phyloP scores from a whole-genome alignment of 1,140 invertebrate genomes.

The Teleopsis dalmanni region DNA sequence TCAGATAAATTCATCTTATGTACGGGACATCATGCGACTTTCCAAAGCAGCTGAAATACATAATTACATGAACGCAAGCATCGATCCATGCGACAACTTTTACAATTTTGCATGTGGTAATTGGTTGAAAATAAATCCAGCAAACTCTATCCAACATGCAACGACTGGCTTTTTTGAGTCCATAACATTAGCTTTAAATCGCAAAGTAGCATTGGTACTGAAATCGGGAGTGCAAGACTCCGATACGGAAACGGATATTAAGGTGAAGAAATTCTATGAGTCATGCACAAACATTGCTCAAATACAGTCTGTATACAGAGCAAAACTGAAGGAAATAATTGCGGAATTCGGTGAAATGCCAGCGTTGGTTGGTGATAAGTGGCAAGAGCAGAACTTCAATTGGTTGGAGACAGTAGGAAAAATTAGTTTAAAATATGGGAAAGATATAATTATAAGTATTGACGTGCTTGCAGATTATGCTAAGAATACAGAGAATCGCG shows the following conservation, averaged over 20 bases:
- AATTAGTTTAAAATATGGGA: slow-evolving; percentile 19
- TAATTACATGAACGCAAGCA: slow-evolving; percentile 45
- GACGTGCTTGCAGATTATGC: slow-evolving; percentile 23
- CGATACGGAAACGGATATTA: slow-evolving; percentile 20
- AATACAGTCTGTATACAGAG: slow-evolving; percentile 9
- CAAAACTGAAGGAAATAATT: slow-evolving; percentile 16
- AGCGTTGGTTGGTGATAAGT: slow-evolving; percentile 15
- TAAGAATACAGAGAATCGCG: slow-evolving; percentile 20
- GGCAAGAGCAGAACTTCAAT: slow-evolving; percentile 20
- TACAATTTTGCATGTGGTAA: slow-evolving; percentile 59
- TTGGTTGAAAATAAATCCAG: slow-evolving; percentile 47
- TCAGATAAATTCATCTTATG: no score
- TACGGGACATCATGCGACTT: slow-evolving; percentile 9
- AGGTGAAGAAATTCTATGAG: slow-evolving; percentile 25
- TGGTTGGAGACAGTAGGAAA: slow-evolving; percentile 16
- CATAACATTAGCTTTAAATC: slow-evolving; percentile 19
- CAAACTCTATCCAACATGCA: slow-evolving; percentile 9
- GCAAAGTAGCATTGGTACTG: slow-evolving; percentile 20
- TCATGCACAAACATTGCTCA: slow-evolving; percentile 15
- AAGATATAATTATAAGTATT: slow-evolving; percentile 13
- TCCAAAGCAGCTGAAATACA: slow-evolving; percentile 26
- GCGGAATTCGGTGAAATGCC: slow-evolving; percentile 25
- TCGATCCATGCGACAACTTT: slow-evolving; percentile 56
- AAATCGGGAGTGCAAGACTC: background rate
- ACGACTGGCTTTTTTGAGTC: slow-evolving; percentile 28